A percentile compares a stretch with the other conserved stretches of the same genome.
Conservation (phyloP, 2,888 invertebrate species). For the Carcina quercana region DNA sequence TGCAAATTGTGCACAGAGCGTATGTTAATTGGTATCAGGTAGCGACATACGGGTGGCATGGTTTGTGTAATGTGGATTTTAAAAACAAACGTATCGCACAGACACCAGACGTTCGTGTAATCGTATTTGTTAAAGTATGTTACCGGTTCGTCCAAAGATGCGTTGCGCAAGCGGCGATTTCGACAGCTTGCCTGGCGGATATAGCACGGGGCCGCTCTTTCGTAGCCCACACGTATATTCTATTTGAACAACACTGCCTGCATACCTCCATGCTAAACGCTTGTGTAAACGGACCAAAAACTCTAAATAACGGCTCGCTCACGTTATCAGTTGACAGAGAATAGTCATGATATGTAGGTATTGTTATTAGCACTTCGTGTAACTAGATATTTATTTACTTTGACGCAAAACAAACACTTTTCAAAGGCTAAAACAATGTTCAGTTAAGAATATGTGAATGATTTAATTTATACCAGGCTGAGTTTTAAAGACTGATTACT, state of each 20-base stretch:
- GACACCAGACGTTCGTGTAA: slow-evolving; percentile 26
- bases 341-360: no score
- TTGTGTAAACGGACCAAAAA: slow-evolving; percentile 44
- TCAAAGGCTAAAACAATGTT: no score
- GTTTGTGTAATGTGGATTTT: slow-evolving; percentile 21
- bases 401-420: no score
- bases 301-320: slow-evolving; percentile 33
- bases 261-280: slow-evolving; percentile 47
- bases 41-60: no score
- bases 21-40: no score
- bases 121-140: slow-evolving; percentile 39
- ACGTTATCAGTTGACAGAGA: slow-evolving; percentile 38
- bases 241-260: slow-evolving; percentile 51
- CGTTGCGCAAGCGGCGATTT: slow-evolving; percentile 59
- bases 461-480: no score
- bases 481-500: no score
- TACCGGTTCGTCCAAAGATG: slow-evolving; percentile 53
- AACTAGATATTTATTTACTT: no score
- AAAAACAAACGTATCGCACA: slow-evolving; percentile 33
- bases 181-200: slow-evolving; percentile 52
- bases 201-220: slow-evolving; percentile 68
- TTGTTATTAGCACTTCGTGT: no score
- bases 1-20: no score
- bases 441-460: no score
- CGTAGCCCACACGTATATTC: slow-evolving; percentile 57